A percentile compares a stretch with the other conserved stretches of the same genome.
Evolutionary conservation across 2,888 invertebrate genomes (phyloP).

Genomic region (Harpalus rubripes): DNA sequence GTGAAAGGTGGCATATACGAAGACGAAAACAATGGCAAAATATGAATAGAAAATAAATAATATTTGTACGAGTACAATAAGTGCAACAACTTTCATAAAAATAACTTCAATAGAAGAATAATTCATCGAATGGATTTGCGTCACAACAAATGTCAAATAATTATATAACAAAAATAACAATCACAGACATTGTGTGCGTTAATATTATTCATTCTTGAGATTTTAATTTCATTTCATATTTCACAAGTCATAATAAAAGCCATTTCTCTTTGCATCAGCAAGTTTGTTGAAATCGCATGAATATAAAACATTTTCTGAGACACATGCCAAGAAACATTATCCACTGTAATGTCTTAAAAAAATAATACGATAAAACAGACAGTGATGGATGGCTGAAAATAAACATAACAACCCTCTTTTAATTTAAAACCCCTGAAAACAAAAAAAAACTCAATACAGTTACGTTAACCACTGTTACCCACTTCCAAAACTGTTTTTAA

Average conservation of each 20-base stretch:
- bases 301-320: slow-evolving; percentile 27
- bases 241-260: background rate
- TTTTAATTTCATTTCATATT: background rate
- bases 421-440: slow-evolving; percentile 35
- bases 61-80: background rate
- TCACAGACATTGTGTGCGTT: background rate
- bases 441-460: slow-evolving; percentile 36
- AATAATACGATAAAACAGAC: slow-evolving; percentile 48
- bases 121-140: background rate
- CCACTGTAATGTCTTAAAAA: slow-evolving; percentile 37
- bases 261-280: slow-evolving; percentile 16
- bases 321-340: slow-evolving; percentile 46
- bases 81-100: slow-evolving; percentile 2
- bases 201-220: background rate
- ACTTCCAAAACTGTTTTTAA: slow-evolving; percentile 48
- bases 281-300: slow-evolving; percentile 28
- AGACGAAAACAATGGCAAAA: slow-evolving; percentile 2
- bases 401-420: slow-evolving; percentile 46
- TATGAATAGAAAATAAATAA: slow-evolving; percentile 7
- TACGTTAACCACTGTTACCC: slow-evolving; percentile 36
- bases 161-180: slow-evolving; percentile 2
- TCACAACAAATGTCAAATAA: slow-evolving; percentile 3
- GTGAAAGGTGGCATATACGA: background rate
- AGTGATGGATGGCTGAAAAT: slow-evolving; percentile 49
- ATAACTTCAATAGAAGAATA: background rate